A percentile compares a stretch with the other conserved stretches of the same genome.
phyloP scores from a whole-genome alignment of 2,888 invertebrate genomes.

The Ariolimax columbianus region DNA sequence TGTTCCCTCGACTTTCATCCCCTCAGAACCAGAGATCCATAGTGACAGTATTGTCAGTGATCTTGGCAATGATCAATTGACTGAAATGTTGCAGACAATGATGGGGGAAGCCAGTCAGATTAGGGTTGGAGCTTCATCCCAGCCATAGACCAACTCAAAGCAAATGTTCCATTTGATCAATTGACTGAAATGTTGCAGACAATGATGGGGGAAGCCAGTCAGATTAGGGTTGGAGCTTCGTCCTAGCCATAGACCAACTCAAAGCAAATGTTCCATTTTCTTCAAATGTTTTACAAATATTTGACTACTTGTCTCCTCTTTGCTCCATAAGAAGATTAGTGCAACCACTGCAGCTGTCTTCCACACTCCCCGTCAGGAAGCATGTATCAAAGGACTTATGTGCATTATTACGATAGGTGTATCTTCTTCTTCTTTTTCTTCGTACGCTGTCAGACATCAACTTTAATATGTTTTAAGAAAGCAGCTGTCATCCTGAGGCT shows the following conservation, averaged over 20 bases:
- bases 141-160: slow-evolving; percentile 10
- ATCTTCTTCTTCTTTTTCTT: too few species aligned
- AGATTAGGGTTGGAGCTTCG: slow-evolving; percentile 66
- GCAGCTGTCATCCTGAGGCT: too few species aligned
- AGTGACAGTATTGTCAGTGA: slow-evolving; percentile 61
- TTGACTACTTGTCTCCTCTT: too few species aligned
- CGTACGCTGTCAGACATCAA: too few species aligned
- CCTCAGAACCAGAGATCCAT: slow-evolving; percentile 58
- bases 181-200: slow-evolving; percentile 72
- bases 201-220: slow-evolving; percentile 73
- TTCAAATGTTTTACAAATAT: background rate
- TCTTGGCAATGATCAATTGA: slow-evolving; percentile 71
- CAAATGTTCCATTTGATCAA: slow-evolving; percentile 61
- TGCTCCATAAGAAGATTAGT: too few species aligned
- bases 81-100: slow-evolving; percentile 70
- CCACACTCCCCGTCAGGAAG: too few species aligned
- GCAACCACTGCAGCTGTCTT: too few species aligned
- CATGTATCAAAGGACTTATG: too few species aligned
- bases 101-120: slow-evolving; percentile 75
- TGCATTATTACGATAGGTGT: too few species aligned
- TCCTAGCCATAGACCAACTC: slow-evolving; percentile 26
- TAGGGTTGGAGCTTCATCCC: slow-evolving; percentile 59
- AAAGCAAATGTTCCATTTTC: background rate
- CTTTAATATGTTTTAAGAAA: too few species aligned
- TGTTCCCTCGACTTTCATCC: too few species aligned